A percentile compares a stretch with the other conserved stretches of the same genome.
Evolutionary conservation across 1,140 invertebrate genomes (phyloP).

Genomic region (Rhysida immarginata): DNA sequence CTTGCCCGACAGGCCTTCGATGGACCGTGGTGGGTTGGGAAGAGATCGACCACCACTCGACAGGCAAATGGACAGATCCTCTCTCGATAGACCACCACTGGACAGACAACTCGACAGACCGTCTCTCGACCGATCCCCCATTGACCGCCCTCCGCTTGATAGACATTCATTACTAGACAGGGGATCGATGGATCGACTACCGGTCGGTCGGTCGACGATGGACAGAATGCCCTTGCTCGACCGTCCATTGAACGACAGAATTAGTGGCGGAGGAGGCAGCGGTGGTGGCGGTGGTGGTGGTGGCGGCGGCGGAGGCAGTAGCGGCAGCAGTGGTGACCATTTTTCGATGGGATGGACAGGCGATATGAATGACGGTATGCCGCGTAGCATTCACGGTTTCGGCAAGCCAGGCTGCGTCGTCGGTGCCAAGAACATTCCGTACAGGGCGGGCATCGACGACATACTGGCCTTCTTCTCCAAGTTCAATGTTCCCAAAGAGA

Average conservation of each 20-base stretch:
- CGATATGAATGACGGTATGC: conserved; percentile 17
- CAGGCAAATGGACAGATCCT: neutral
- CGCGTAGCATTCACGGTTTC: conserved; percentile 38
- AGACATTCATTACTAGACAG: no score
- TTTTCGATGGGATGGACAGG: conserved; percentile 1
- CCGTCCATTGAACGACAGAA: no score
- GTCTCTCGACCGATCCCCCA: neutral
- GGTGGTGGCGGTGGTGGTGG: neutral
- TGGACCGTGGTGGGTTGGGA: no score
- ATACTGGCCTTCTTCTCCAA: conserved; percentile 71
- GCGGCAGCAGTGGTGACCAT: neutral
- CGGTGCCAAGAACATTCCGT: conserved; percentile 68
- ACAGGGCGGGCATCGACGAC: conserved; percentile 65
- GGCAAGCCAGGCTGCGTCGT: conserved; percentile 65
- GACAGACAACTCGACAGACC: neutral
- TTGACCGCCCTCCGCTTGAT: neutral
- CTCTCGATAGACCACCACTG: neutral
- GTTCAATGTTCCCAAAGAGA: conserved; percentile 52
- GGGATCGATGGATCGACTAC: neutral
- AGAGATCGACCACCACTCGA: neutral
- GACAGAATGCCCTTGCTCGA: no score
- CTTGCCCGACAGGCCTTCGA: no score
- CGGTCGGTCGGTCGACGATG: neutral
- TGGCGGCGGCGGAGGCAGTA: no score
- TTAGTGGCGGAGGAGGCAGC: neutral